A percentile compares a stretch with the other conserved stretches of the same genome.
Evolutionary conservation across 2,888 invertebrate genomes (phyloP).

Genomic region (Athalia circularis): DNA sequence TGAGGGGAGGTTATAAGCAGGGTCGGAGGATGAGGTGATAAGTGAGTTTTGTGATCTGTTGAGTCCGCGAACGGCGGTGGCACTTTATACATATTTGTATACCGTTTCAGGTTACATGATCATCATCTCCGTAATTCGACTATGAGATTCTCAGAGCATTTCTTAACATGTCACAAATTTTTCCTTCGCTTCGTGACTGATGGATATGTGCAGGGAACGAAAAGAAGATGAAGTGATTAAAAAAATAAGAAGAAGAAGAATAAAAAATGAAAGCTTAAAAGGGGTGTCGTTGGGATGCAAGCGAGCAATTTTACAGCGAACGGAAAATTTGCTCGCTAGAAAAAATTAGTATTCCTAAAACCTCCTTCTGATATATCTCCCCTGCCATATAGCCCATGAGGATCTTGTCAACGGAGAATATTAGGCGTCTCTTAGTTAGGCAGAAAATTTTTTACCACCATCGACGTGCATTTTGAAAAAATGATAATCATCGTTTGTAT

Average conservation of each 20-base stretch:
- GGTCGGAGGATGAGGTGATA: conserved; percentile 50
- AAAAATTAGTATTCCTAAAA: conserved; percentile 31
- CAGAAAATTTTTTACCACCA: conserved; percentile 10
- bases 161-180: too few relatives aligned
- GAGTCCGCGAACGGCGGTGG: conserved; percentile 54
- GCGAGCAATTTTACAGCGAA: background rate
- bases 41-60: conserved; percentile 63
- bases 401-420: conserved; percentile 35
- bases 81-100: background rate
- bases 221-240: background rate
- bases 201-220: background rate
- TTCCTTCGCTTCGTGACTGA: background rate
- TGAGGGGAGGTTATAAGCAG: background rate
- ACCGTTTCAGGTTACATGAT: conserved; percentile 31
- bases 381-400: background rate
- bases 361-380: conserved; percentile 8
- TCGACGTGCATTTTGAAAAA: too few relatives aligned
- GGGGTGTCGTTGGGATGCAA: background rate
- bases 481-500: too few relatives aligned
- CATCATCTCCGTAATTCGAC: background rate
- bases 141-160: too few relatives aligned
- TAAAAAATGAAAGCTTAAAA: background rate
- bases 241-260: background rate
- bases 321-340: background rate
- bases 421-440: conserved; percentile 23